Evolutionary conservation across 2,113 vertebrate genomes (phyloP), one percentile per base, ranked within the genome.

Genomic region (Pogona vitticeps): DNA sequence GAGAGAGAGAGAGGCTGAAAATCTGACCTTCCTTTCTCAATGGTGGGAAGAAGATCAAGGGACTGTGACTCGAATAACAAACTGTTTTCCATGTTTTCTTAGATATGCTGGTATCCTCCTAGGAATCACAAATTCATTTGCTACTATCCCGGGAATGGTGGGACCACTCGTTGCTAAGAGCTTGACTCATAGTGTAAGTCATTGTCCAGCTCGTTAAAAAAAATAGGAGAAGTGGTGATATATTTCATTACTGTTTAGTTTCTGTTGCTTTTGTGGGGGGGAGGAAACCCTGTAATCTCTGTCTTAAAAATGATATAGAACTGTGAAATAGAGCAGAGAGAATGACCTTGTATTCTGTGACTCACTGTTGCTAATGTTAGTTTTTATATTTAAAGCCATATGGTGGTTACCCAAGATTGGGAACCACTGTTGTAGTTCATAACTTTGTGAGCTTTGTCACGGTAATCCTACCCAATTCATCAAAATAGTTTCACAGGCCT

Each of bases 111-210:
- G 99, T 20, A 98, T 99, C 89, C 97, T 99, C 63, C 96, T 99
- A 90, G 98, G 98, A 89, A 99, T 99, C 95, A 99, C 98, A 92
- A 99, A 99, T 95, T 97, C 98, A 40, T 99, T 99, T 94, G 98
- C 96, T 80, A 99, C 99, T 73, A 97, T 99, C 76, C 98, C 98
- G 71, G 99, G 99, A 84, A 99, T 99, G 98, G 96, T 98, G 85
- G 98, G 99, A 52, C 99, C 99, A 68, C 95, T 99, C 90, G 97
- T 99, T 88, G 99, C 97, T 61, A 97, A 97, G 94, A 94, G 83
- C 26, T 94, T 99, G 88, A 99, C 99, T 85, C 95, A 93, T 72
- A 91, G 97, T 46, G 99, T 99, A 97, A 98, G 98, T 95, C 89
- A 80, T 40, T 65, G 3, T n/a, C 26, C 13, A 6, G 59, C 33